Evolutionary conservation across 2,113 vertebrate genomes (phyloP), one percentile per base, ranked within the genome.

Genomic region (Xiphorhynchus elegans): DNA sequence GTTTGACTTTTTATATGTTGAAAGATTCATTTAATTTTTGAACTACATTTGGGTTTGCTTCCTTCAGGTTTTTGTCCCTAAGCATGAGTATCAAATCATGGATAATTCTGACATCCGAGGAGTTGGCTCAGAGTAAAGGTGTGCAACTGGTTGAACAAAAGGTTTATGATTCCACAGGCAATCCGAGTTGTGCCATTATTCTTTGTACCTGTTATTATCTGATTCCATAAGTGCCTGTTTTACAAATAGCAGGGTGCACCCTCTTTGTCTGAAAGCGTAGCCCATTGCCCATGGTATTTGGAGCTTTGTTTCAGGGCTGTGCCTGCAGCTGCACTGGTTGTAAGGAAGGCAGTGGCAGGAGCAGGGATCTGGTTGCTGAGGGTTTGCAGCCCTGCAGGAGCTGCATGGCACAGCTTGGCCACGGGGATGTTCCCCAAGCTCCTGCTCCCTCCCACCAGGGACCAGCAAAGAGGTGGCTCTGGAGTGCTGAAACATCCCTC

Each of bases 141-240:
- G 26, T 17, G 8, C 29, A 47, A 88, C 82, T 47, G 63, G 16
- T 53, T 66, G 50, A 55, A 88, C 90, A 42, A 87, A 95, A 93
- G 40, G 5, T 26, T 74, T 59, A 7, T 44, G 40, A 93, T 94
- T 91, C 87, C 93, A 70, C 26, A 77, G 47, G 64, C 78, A 67
- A 75, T 25, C 70, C 0, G 18, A 55, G 76, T 18, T 17, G 33
- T 82, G 46, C 42, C 67, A 58, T 70, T 87, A 55, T 67, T 79
- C 35, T 47, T 56, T 4, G 69, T 84, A 64, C 78, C 72, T 82
- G 62, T 56, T 49, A 82, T 89, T 96, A 94, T 26, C 74, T 64
- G 82, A 28, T 88, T 35, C 64, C 63, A 0, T 3, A 42, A 80
- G 62, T 17, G 63, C 60, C 2, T 2, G n/a, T 67, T 94, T 83